phyloP scores from a whole-genome alignment of 1,140 invertebrate genomes.

The Calliopsis andreniformis region DNA sequence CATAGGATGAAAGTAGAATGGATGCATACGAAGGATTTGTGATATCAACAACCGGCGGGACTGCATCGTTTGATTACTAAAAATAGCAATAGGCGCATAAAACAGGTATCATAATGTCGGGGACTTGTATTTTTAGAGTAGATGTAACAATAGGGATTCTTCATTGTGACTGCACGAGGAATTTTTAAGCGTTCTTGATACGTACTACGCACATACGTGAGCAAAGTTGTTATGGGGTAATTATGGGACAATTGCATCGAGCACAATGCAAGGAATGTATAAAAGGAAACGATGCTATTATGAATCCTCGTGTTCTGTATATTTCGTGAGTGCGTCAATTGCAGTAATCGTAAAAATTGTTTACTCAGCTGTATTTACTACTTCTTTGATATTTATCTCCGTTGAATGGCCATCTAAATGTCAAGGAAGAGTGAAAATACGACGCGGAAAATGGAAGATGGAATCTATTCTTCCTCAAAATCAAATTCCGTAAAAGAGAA shows the following conservation, averaged over 20 bases:
- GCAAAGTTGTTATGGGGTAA: no score
- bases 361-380: background rate
- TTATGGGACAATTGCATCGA: no score
- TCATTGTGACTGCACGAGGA: background rate
- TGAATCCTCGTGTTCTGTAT: background rate
- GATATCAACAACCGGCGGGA: no score
- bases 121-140: slow-evolving; percentile 18
- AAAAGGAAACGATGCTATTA: no score
- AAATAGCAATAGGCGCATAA: background rate
- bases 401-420: background rate
- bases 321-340: background rate
- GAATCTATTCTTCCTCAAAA: background rate
- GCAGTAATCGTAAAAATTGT: background rate
- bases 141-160: background rate
- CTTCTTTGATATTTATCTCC: background rate
- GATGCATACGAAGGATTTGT: no score
- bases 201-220: no score
- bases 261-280: no score
- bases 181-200: background rate
- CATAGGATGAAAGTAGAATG: no score
- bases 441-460: background rate
- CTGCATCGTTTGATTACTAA: background rate
- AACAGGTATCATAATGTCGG: background rate
- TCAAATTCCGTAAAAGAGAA: background rate
- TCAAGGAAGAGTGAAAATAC: background rate